These are phyloP conservation scores for Thryonomys swinderianus DNA, from an alignment of 2,113 vertebrate species.

Conservation along the genomic window DNA sequence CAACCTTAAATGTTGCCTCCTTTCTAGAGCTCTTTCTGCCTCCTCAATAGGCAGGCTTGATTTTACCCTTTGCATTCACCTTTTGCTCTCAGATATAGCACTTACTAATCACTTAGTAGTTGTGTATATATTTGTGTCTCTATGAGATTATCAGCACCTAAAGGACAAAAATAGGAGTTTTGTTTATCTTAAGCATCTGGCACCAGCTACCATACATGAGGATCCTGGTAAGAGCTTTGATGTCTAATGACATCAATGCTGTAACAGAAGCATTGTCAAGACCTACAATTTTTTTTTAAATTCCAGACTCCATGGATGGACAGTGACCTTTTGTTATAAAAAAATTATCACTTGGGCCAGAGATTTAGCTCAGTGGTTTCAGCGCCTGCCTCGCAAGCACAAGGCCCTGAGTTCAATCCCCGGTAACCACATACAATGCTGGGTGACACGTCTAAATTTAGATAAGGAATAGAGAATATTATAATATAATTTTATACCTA, in stretches of 20 bases:
- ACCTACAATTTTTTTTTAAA: background rate
- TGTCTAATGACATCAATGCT: background rate
- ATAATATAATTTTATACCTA: conserved; percentile 36
- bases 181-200: background rate
- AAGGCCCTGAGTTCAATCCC: no score
- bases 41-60: background rate
- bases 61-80: conserved; percentile 22
- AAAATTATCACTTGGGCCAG: background rate
- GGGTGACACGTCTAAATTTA: background rate
- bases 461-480: conserved; percentile 20
- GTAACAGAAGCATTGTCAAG: background rate
- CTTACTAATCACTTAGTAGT: background rate
- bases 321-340: background rate
- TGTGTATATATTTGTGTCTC: background rate
- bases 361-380: no score
- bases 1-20: background rate
- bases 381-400: no score
- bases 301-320: background rate
- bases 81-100: background rate
- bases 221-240: background rate
- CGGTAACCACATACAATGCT: no score
- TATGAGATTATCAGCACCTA: background rate
- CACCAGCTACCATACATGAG: background rate
- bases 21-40: background rate
- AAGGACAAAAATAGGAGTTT: background rate